Percentiles rank a stretch among this genome's conserved stretches.
phyloP scores from a whole-genome alignment of 1,140 invertebrate species.

The Papilio dardanus region DNA sequence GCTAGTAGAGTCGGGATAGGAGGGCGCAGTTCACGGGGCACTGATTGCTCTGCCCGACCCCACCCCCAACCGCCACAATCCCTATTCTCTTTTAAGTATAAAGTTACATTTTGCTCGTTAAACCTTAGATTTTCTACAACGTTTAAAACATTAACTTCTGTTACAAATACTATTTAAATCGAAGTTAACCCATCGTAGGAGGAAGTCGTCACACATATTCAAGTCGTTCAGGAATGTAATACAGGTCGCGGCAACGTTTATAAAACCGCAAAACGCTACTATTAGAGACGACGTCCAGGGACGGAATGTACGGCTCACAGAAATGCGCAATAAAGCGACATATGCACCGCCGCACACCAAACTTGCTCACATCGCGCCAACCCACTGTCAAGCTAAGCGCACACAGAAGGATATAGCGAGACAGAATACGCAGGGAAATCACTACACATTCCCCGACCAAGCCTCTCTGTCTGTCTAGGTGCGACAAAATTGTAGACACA shows the following conservation, averaged over 20 bases:
- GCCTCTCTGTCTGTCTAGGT: background rate
- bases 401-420: background rate
- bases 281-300: conserved; percentile 61
- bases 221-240: conserved; percentile 68
- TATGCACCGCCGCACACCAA: conserved; percentile 55
- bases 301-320: conserved; percentile 64
- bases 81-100: background rate
- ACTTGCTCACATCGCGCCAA: conserved; percentile 30
- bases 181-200: conserved; percentile 33
- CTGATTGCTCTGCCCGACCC: conserved; percentile 44
- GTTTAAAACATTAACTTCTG: background rate
- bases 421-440: background rate
- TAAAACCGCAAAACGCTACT: conserved; percentile 71
- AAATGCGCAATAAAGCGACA: conserved; percentile 70
- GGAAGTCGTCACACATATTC: conserved; percentile 34
- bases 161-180: conserved; percentile 40
- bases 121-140: background rate
- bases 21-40: conserved; percentile 54
- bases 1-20: conserved; percentile 40
- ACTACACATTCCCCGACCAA: background rate
- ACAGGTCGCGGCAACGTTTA: conserved; percentile 68
- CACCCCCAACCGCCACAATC: conserved; percentile 12
- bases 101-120: conserved; percentile 10
- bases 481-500: background rate
- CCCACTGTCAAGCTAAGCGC: background rate